These are phyloP conservation scores for Bettongia penicillata DNA, from an alignment of 2,113 vertebrate genomes.

Conservation along the genomic window DNA sequence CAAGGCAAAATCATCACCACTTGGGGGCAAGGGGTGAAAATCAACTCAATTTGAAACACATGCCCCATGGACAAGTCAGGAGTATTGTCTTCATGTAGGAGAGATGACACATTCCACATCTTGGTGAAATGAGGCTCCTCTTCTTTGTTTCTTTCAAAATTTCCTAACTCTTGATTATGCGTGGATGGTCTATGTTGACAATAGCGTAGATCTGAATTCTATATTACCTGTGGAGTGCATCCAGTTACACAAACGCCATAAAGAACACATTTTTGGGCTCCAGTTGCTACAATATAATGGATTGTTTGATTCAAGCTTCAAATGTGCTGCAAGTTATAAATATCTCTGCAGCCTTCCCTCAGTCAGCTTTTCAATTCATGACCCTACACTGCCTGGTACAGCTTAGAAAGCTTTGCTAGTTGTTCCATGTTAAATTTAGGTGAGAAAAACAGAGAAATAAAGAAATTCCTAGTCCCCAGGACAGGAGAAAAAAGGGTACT, in stretches of 20 bases:
- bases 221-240: slow-evolving; percentile 4
- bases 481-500: neutral
- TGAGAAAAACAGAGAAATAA: slow-evolving; percentile 28
- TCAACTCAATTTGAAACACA: slow-evolving; percentile 1
- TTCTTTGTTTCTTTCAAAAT: neutral
- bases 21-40: neutral
- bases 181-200: slow-evolving; percentile 10
- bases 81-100: neutral
- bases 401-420: slow-evolving; percentile 32
- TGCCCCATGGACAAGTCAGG: slow-evolving; percentile 2
- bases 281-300: neutral
- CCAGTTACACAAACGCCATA: neutral
- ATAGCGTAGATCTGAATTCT: slow-evolving; percentile 13
- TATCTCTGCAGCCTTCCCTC: neutral
- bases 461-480: neutral
- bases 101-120: neutral
- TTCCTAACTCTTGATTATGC: neutral
- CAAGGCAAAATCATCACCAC: slow-evolving; percentile 11
- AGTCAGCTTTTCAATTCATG: slow-evolving; percentile 9
- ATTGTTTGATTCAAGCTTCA: slow-evolving; percentile 35
- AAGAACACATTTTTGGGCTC: slow-evolving; percentile 43
- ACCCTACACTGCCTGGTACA: neutral
- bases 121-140: slow-evolving; percentile 48
- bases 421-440: slow-evolving; percentile 51
- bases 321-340: slow-evolving; percentile 14